Conservation (phyloP, 2,888 invertebrate species). For the Luperina nickerlii region DNA sequence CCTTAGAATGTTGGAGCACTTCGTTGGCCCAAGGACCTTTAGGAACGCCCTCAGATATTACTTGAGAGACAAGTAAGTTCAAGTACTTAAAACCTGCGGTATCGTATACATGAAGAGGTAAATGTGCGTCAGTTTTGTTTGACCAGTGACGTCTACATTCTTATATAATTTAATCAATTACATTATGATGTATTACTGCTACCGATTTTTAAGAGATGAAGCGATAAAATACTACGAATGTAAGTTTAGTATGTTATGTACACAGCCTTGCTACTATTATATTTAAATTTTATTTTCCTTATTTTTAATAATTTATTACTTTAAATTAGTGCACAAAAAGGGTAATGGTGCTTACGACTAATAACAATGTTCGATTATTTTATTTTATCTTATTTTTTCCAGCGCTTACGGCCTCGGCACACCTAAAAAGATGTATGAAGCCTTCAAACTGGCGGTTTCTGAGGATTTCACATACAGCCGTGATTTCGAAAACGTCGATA, state of each 20-base stretch:
- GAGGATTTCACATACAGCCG: conserved; percentile 76
- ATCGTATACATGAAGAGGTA: too few relatives aligned
- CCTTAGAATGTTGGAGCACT: conserved; percentile 92
- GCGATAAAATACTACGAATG: neutral
- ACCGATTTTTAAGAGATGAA: neutral
- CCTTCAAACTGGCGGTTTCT: conserved; percentile 76
- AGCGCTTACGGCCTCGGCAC: conserved; percentile 83
- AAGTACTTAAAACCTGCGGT: neutral
- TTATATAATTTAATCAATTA: neutral
- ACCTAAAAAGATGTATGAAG: conserved; percentile 81
- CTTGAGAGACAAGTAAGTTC: conserved; percentile 88
- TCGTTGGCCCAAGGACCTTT: conserved; percentile 90
- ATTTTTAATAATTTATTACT: neutral
- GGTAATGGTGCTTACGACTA: neutral
- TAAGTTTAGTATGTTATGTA: too few relatives aligned
- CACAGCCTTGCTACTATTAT: neutral
- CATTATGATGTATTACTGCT: neutral
- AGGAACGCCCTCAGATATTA: conserved; percentile 90
- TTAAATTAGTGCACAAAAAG: neutral
- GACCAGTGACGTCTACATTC: neutral
- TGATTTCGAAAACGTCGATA: conserved; percentile 74
- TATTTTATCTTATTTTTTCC: conserved; percentile 16
- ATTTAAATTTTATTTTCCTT: neutral
- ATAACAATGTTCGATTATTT: neutral
- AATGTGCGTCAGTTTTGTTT: neutral